Evolutionary conservation across 2,888 invertebrate species (phyloP), one percentile per base, ranked within the genome.

Genomic region (Erebia palarica): DNA sequence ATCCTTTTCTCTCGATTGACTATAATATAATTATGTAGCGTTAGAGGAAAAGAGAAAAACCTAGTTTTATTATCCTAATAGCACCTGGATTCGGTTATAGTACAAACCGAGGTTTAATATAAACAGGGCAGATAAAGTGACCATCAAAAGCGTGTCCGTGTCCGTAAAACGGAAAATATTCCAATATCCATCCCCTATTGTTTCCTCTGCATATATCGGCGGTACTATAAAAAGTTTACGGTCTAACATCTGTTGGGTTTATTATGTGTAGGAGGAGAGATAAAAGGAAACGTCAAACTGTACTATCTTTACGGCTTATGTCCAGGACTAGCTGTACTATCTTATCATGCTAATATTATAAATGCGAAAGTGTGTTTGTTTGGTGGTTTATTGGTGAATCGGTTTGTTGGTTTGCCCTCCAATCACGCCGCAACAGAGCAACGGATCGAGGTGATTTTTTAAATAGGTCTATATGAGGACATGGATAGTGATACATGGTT

Each of bases 151-250:
- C 10, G 16, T 18, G 55, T 61, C 59, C 55, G 69, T 69, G 42
- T 69, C n/a, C 65, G 65, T 68, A 71, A 72, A 71, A 59, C 59
- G 71, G 60, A 61, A 71, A 65, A 72, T 75, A 72, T 73, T 74
- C 71, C 75, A 72, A 74, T 75, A 74, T 70, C 72, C 63, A 70
- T 70, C 60, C 72, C 53, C 73, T 73, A 72, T 76, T 76, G 76
- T 78, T 78, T 78, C 76, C 74, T 75, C 69, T 78, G 78, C 76
- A 77, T 75, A 75, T 77, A 78, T 74, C 73, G 68, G 74, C 44
- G n/a, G 71, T 65, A 73, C 76, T 73, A 78, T 78, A 76, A 78
- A 78, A 77, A 73, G 47, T 78, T 78, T 78, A 77, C 75, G 77
- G 70, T 71, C 73, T 61, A 73, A 73, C 78, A 78, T 75, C 77